Base-by-base conservation (phyloP, 2,888 invertebrate species). In the Heliconius sara region DNA sequence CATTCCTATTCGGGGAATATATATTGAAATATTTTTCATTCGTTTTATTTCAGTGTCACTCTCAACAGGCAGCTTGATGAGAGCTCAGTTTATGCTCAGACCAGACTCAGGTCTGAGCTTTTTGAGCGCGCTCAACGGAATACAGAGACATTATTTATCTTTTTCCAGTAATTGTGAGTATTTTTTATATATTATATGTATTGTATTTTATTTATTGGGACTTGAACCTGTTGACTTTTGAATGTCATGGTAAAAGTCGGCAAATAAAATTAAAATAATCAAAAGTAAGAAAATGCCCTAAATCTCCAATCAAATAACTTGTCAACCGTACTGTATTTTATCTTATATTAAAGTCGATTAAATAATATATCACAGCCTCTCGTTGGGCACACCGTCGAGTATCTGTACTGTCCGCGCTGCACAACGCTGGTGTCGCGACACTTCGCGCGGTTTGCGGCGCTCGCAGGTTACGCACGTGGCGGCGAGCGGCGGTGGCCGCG, bases 131-230 rank as follows among this genome's bases (percentile, higher is more conserved):
- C 87, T 87, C 65, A 89, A 87, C 81, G 84, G 83, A 0, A 80
- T 87, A 0, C 93, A 93, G 70, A 82, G 92, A 12, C 92, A 94
- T 77, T 93, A 93, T 75, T 80, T 93, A 0, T 80, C 89, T 0
- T 70, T 89, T 0, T 25, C 74, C 0, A 90, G 87, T 43, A 83
- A 81, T 27, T 91, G 93, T 93, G 19, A 86, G 87, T 83, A 25
- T 3, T 72, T 60, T 25, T 13, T 60, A 22, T 22, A 22, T 52
- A 52, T 7, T 65, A 7, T 60, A n/a, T 60, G 6, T 60, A 3
- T 10, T 63, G 16, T 16, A 39, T 39, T 39, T 39, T 39, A 9
- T 39, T n/a, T 52, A 22, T 52, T 52, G 5, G 52, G 6, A 52
- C 6, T 52, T 52, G 52, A 52, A 52, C 19, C 52, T 4, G 22